Evolutionary conservation across 2,797 vertebrate species (phyloP).

Genomic region (Hafferia zeledoni): DNA sequence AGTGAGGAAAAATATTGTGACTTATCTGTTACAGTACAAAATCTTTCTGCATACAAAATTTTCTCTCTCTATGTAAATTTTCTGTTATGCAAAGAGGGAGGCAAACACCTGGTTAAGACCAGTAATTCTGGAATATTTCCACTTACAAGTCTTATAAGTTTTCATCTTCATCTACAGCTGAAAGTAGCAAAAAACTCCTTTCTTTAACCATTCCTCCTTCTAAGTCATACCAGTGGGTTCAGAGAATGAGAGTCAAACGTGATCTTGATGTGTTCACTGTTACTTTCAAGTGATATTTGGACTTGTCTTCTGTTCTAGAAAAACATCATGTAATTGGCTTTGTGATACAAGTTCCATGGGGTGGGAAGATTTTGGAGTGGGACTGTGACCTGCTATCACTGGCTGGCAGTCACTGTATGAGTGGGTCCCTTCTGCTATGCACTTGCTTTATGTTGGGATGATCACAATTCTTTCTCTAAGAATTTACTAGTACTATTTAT

Average conservation of each 20-base stretch:
- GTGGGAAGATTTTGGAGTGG: not conserved
- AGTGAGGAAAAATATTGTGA: not conserved
- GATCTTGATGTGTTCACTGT: rapidly evolving
- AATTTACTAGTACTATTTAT: not conserved
- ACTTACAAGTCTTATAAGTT: not conserved
- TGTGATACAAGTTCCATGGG: not conserved
- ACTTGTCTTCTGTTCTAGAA: not conserved
- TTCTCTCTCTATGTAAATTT: not conserved
- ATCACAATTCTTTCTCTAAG: not conserved
- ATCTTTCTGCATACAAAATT: not conserved
- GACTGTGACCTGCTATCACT: not conserved
- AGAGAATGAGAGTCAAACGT: not conserved
- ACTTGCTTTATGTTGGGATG: not conserved
- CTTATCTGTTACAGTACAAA: not conserved
- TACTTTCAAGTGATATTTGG: not conserved
- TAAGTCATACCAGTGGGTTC: not conserved
- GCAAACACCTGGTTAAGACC: not conserved
- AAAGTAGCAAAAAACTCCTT: not conserved
- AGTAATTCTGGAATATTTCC: not conserved
- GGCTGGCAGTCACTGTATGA: not conserved
- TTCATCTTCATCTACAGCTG: not conserved
- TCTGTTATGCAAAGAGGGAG: not conserved
- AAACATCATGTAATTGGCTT: not conserved
- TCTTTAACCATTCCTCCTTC: not conserved
- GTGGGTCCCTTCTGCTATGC: not conserved